Evolutionary conservation across 2,113 vertebrate species (phyloP).

Genomic region (Lanius collurio): DNA sequence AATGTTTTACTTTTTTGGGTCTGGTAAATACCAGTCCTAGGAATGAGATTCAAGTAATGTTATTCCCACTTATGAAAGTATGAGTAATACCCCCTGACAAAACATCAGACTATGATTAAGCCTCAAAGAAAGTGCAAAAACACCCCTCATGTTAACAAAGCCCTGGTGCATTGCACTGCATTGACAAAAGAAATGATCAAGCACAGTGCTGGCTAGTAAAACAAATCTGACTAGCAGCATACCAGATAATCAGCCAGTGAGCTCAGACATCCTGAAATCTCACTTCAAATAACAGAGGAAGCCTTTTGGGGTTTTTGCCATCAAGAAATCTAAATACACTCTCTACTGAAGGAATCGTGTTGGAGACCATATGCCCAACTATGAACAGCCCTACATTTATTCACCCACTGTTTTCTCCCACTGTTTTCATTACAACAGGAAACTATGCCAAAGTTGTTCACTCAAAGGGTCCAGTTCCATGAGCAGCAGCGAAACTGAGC

Average conservation of each 20-base stretch:
- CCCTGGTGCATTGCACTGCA: not conserved
- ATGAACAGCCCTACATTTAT: not conserved
- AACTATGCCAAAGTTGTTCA: not conserved
- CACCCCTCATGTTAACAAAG: not conserved
- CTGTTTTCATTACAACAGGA: constrained; percentile 38
- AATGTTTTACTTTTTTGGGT: not conserved
- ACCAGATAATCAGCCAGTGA: not conserved
- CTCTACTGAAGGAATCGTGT: constrained; percentile 11
- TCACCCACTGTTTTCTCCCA: constrained; percentile 49
- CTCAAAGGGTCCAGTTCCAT: not conserved
- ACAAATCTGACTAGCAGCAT: not conserved
- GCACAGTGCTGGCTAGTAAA: not conserved
- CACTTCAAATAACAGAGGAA: not conserved
- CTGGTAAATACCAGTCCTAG: not conserved
- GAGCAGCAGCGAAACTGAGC: not conserved
- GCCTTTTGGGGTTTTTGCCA: not conserved
- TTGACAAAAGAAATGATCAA: not conserved
- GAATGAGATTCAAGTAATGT: not conserved
- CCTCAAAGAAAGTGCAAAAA: constrained; percentile 2
- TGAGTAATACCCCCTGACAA: constrained; percentile 35
- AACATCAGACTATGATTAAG: constrained; percentile 50
- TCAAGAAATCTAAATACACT: not conserved
- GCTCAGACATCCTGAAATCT: not conserved
- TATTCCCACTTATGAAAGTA: not conserved
- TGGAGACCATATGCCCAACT: constrained; percentile 34